phyloP scores from a whole-genome alignment of 2,797 vertebrate genomes.

The Diplodus puntazzo region DNA sequence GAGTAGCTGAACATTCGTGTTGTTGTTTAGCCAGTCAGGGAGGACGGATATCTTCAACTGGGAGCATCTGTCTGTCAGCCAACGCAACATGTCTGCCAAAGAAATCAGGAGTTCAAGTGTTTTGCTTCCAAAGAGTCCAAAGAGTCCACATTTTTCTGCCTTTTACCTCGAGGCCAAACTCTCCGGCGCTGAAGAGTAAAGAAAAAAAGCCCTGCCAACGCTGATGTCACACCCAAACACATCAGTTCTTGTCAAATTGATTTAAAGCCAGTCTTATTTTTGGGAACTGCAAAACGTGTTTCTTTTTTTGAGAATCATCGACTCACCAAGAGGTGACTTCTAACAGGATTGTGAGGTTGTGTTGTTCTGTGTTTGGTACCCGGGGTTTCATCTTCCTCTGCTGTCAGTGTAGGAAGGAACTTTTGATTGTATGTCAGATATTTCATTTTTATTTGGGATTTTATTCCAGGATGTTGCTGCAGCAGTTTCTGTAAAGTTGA shows the following conservation, averaged over 20 bases:
- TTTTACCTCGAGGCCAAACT: slow-evolving; percentile 20
- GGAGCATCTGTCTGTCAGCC: slow-evolving; percentile 21
- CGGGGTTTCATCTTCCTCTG: neutral
- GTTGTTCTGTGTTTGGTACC: neutral
- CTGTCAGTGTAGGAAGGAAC: neutral
- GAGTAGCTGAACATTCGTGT: neutral
- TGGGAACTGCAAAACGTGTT: neutral
- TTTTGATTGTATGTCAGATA: no score
- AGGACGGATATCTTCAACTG: neutral
- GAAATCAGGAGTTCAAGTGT: slow-evolving; percentile 17
- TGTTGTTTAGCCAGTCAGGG: neutral
- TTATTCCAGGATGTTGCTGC: no score
- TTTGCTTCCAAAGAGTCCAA: neutral
- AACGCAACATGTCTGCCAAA: slow-evolving; percentile 38
- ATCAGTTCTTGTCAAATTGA: neutral
- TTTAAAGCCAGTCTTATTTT: neutral
- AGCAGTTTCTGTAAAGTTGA: no score
- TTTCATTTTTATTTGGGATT: no score
- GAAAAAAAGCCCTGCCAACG: neutral
- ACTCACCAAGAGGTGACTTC: neutral
- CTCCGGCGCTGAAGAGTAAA: neutral
- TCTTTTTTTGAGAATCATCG: neutral
- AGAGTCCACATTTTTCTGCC: slow-evolving; percentile 17
- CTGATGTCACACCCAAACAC: neutral
- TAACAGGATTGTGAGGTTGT: neutral